A percentile compares a stretch with the other conserved stretches of the same genome.
Evolutionary conservation across 2,888 invertebrate species (phyloP).

Genomic region (Drosophila buzzatii): DNA sequence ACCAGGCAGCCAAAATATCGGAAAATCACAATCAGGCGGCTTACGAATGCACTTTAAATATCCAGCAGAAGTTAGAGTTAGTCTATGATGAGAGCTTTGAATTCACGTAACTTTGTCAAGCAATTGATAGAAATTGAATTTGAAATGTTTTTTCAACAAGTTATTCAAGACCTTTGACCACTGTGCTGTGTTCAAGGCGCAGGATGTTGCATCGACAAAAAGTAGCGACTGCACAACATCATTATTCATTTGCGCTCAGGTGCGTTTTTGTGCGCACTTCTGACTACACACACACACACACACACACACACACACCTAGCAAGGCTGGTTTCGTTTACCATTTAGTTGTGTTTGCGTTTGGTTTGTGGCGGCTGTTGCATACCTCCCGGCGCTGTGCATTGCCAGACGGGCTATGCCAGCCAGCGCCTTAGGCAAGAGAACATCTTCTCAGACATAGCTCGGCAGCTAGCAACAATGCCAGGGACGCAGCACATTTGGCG

Average conservation of each 20-base stretch:
- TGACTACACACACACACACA: constrained; percentile 14
- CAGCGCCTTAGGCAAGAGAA: constrained; percentile 8
- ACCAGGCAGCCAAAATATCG: no score
- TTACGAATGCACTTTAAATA: no score
- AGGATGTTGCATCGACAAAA: constrained; percentile 10
- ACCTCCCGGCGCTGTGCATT: constrained; percentile 23
- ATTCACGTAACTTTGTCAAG: no score
- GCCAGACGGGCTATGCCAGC: constrained; percentile 19
- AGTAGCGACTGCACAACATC: constrained; percentile 54
- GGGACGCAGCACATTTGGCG: constrained; percentile 7
- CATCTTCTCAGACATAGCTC: constrained; percentile 8
- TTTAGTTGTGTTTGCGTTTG: constrained; percentile 26
- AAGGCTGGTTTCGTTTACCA: constrained; percentile 12
- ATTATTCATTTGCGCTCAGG: constrained; percentile 79
- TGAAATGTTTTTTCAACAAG: background rate
- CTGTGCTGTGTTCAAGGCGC: constrained; percentile 16
- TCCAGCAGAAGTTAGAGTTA: no score
- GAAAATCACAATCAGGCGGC: no score
- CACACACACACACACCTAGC: constrained; percentile 14
- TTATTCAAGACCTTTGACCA: constrained; percentile 4
- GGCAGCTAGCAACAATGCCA: background rate
- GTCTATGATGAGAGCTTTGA: no score
- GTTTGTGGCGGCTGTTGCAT: constrained; percentile 32
- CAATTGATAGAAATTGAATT: no score
- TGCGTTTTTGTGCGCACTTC: constrained; percentile 64